Evolutionary conservation across 2,888 invertebrate species (phyloP).

Genomic region (Lucinisca nassula): DNA sequence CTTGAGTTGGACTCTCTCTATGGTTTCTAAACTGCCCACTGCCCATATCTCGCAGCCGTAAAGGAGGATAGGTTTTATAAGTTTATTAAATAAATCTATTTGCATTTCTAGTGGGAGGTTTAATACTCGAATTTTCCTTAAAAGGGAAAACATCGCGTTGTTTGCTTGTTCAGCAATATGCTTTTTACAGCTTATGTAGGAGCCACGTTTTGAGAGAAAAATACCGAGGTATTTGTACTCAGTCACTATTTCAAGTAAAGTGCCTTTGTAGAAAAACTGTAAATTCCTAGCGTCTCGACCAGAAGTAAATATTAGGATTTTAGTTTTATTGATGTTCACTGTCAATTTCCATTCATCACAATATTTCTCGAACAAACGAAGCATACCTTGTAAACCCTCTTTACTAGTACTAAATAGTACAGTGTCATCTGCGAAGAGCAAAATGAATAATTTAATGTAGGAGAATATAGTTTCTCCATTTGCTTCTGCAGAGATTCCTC

Average conservation of each 20-base stretch:
- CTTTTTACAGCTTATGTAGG: not conserved
- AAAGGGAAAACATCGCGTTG: not conserved
- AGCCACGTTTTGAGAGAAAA: not conserved
- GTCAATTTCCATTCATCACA: not conserved
- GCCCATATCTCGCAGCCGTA: not conserved
- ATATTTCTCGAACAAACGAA: not conserved
- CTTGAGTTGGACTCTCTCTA: not conserved
- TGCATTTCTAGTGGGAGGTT: not conserved
- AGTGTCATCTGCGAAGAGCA: not conserved
- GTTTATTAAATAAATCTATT: not conserved
- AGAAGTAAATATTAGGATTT: not conserved
- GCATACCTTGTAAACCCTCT: not conserved
- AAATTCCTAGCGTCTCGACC: not conserved
- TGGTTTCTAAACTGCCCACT: not conserved
- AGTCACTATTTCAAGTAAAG: not conserved
- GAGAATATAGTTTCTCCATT: not conserved
- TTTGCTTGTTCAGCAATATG: not conserved
- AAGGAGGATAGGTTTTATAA: not conserved
- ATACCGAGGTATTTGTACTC: not conserved
- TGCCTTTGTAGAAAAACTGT: not conserved
- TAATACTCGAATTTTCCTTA: not conserved
- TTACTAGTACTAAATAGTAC: not conserved
- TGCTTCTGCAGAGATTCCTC: not conserved
- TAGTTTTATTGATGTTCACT: not conserved
- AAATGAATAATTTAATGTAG: not conserved